A percentile compares a stretch with the other conserved stretches of the same genome.
Evolutionary conservation across 1,140 invertebrate species (phyloP).

Genomic region (Polypedilum pembai): DNA sequence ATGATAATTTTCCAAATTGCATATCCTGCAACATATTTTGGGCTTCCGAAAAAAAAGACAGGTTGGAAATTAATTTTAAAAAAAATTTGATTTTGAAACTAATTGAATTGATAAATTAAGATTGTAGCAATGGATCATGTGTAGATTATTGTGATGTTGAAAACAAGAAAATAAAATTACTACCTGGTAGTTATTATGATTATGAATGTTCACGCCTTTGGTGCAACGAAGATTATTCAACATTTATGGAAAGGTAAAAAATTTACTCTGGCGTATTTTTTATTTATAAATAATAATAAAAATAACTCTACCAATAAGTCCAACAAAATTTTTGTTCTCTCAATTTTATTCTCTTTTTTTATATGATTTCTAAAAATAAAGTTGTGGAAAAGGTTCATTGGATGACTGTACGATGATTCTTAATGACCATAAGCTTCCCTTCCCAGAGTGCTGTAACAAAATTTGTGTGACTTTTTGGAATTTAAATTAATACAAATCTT

Average conservation of each 20-base stretch:
- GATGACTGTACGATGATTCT: background rate
- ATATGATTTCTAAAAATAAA: background rate
- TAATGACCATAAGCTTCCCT: background rate
- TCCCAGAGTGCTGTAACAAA: background rate
- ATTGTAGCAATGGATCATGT: constrained; percentile 3
- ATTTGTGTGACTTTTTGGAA: background rate
- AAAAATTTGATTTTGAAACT: background rate
- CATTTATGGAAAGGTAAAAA: background rate
- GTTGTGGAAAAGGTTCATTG: background rate
- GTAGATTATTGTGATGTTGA: background rate
- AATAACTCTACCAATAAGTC: background rate
- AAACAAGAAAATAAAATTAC: background rate
- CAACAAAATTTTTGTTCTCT: background rate
- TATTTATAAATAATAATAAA: too few species aligned
- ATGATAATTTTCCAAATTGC: background rate
- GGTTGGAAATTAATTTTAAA: background rate
- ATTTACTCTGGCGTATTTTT: too few species aligned
- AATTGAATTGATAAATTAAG: background rate
- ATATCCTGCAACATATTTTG: background rate
- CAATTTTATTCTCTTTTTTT: background rate
- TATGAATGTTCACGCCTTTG: background rate
- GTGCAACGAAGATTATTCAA: background rate
- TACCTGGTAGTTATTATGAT: background rate
- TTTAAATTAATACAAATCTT: too few species aligned
- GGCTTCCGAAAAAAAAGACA: background rate